A percentile compares a stretch with the other conserved stretches of the same genome.
These are phyloP conservation scores for Sylvilagus bachmani DNA, from an alignment of 2,113 vertebrate species.

Conservation along the genomic window DNA sequence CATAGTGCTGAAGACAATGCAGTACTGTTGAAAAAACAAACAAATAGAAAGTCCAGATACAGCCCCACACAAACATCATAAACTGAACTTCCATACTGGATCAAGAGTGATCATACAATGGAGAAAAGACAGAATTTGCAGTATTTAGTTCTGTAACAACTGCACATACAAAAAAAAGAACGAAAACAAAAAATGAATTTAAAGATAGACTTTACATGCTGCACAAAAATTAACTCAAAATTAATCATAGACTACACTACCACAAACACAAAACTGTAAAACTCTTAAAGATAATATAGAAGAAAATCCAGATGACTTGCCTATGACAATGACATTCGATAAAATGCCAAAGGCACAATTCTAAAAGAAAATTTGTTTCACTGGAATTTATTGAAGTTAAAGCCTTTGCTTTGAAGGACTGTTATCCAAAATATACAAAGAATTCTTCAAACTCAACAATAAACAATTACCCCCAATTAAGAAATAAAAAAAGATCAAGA, in stretches of 20 bases:
- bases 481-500: background rate
- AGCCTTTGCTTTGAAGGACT: background rate
- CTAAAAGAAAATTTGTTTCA: slow-evolving; percentile 1
- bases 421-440: background rate
- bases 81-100: background rate
- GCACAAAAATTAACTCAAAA: slow-evolving; percentile 17
- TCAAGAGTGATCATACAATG: background rate
- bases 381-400: no score
- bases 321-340: background rate
- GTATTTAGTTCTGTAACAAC: background rate
- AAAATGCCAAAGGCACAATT: background rate
- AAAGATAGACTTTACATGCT: background rate
- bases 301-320: slow-evolving; percentile 3
- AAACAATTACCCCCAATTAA: background rate
- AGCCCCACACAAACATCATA: background rate
- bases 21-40: background rate
- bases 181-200: background rate
- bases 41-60: background rate
- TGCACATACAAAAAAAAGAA: background rate
- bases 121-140: background rate
- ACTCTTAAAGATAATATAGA: background rate
- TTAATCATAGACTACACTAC: background rate
- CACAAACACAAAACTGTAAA: background rate
- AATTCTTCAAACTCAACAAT: slow-evolving; percentile 4
- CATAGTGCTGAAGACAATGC: background rate